phyloP scores from a whole-genome alignment of 2,888 invertebrate genomes.

The Polymixis flavicincta region DNA sequence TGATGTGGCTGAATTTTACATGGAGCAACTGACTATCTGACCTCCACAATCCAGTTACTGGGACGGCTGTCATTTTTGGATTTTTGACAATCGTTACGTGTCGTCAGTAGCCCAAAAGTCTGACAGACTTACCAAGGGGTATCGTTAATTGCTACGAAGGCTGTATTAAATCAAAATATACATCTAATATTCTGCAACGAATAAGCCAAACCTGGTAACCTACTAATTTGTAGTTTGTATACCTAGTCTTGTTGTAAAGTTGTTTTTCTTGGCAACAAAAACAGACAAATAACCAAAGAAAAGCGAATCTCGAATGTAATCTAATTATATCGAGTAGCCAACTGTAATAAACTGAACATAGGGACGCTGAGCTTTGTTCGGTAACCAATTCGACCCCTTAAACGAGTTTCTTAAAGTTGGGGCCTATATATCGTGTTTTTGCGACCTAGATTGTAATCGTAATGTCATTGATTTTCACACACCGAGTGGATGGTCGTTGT shows the following conservation, averaged over 20 bases:
- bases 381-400: slow-evolving; percentile 27
- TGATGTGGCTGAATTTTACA: too few species aligned
- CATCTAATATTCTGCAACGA: too few species aligned
- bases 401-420: slow-evolving; percentile 44
- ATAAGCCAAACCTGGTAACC: background rate
- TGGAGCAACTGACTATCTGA: too few species aligned
- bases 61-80: too few species aligned
- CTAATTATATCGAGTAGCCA: slow-evolving; percentile 34
- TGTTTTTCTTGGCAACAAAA: slow-evolving; percentile 14
- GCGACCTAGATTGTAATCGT: background rate
- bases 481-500: background rate
- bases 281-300: slow-evolving; percentile 31
- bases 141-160: background rate
- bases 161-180: background rate
- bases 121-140: too few species aligned
- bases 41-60: too few species aligned
- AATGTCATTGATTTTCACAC: background rate
- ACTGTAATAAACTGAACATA: slow-evolving; percentile 33
- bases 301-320: slow-evolving; percentile 28
- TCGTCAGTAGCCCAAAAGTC: too few species aligned
- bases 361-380: slow-evolving; percentile 30
- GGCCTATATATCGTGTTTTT: slow-evolving; percentile 12
- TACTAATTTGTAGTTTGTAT: background rate
- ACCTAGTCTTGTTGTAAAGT: background rate
- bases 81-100: too few species aligned